Base-by-base conservation (phyloP, 2,797 vertebrate genomes). In the Scyliorhinus canicula region DNA sequence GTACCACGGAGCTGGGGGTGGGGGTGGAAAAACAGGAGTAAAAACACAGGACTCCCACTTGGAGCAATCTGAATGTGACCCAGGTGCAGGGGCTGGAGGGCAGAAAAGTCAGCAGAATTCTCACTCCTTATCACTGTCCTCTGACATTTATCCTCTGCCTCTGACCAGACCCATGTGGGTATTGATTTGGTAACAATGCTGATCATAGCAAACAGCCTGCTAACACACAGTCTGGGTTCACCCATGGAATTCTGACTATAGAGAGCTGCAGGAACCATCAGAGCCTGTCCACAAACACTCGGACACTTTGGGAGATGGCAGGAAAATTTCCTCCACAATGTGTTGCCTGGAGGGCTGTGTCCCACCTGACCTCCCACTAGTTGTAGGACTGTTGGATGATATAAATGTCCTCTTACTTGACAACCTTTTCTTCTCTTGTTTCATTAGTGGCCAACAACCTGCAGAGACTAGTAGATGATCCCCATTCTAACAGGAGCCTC, bases 401-500 rank as follows among this genome's bases (percentile, higher is more conserved):
- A 21, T 5, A 71, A n/a, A 94, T 50, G 44, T 74, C n/a, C 67
- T 94, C 14, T 71, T 71, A 69, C 67, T 14, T 94, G 69, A 67
- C 65, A 50, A 52, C 28, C 14, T 74, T 35, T 31, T 21, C 55
- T 71, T 74, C 93, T 93, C 24, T 93, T 94, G 93, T 55, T 52
- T 94, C 26, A 52, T 94, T 74, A 94, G 93, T 94, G 24, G 93
- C 93, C 16, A 94, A 94, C 93, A 94, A 94, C 69, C 31, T 94
- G 65, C 93, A 94, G 93, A 94, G 93, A 55, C 93, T 94, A 35
- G 74, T 94, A 40, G 93, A 94, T 74, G 93, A 94, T 19, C 93
- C 93, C n/a, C 93, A 94, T 74, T 94, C 93, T 19, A 94, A 94
- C 67, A 94, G 93, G 67, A 94, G 47, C 67, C 93, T 94, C 65